phyloP scores from a whole-genome alignment of 1,140 invertebrate genomes.

The Lasaia peninsularis region DNA sequence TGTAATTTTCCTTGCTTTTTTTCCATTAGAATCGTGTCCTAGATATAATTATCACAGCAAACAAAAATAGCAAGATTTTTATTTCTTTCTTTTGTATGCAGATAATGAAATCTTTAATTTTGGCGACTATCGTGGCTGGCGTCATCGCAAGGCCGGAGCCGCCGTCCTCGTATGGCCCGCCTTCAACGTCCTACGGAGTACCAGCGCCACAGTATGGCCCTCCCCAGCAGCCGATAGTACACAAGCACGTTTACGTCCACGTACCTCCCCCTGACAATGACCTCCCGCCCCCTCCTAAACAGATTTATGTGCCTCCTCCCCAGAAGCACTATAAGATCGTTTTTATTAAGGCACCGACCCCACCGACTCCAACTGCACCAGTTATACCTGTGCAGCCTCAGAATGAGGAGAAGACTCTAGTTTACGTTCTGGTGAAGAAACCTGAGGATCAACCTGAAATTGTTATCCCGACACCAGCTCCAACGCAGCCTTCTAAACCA shows the following conservation, averaged over 20 bases:
- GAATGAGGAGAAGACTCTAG: constrained; percentile 91
- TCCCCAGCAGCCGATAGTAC: constrained; percentile 86
- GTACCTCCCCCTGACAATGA: constrained; percentile 90
- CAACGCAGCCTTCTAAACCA: constrained; percentile 89
- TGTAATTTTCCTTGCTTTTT: too few species aligned
- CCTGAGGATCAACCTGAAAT: constrained; percentile 89
- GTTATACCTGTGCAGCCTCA: constrained; percentile 86
- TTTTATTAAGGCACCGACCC: constrained; percentile 91
- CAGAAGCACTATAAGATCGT: constrained; percentile 94
- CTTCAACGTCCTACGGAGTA: constrained; percentile 33
- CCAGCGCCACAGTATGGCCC: constrained; percentile 81
- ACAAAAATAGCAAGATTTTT: not conserved
- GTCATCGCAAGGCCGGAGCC: constrained; percentile 64
- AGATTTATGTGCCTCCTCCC: constrained; percentile 82
- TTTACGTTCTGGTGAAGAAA: constrained; percentile 93
- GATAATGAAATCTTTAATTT: constrained; percentile 57
- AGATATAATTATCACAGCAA: too few species aligned
- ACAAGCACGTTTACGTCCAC: constrained; percentile 92
- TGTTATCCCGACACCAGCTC: constrained; percentile 85
- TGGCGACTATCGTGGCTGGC: constrained; percentile 49
- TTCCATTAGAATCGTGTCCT: too few species aligned
- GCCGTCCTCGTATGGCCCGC: constrained; percentile 59
- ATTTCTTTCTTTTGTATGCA: constrained; percentile 24
- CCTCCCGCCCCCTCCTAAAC: constrained; percentile 81
- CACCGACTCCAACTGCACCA: constrained; percentile 86